Evolutionary conservation across 92 coral and sea anemone genomes (phyloP), one percentile per base, ranked within the genome.

Genomic region (Heliopora coerulea): DNA sequence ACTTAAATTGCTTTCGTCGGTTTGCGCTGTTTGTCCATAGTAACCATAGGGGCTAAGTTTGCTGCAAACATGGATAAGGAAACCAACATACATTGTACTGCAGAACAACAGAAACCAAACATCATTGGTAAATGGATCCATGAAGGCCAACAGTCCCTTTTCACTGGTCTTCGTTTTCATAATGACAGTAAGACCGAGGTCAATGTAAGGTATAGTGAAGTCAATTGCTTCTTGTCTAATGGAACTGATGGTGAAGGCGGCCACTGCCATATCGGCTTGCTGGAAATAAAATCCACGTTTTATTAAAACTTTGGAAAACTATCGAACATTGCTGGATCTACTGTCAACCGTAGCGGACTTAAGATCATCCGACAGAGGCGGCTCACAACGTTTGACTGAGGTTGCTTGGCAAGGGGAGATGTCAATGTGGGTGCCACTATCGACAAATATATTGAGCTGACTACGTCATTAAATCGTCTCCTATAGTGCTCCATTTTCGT

Each of bases 31-130:
- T 49, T 91, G 84, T 1, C 97, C 97, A 56, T 91, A 91, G 56
- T 81, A 91, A 1, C 97, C 97, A 31, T 75, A 89, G 0, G 97
- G 97, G 52, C 97, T 91, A 32, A 91, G 80, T 3, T 91, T 91
- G 65, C 97, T 89, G 79, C 87, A 89, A 18, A 89, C 68, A 88
- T 90, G 84, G 48, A 91, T 56, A 20, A 91, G 35, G 30, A 86
- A 73, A 6, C 91, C 96, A 0, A 91, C 88, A 20, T 81, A 62
- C 42, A 86, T 67, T 49, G 88, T 79, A 13, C 88, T 82, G 0
- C 83, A 54, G 15, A 84, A 89, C 17, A 85, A 86, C 50, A 82
- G 68, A 8, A 91, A 32, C 96, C 97, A 89, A 37, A 91, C 48
- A 29, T 85, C 84, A 12, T 56, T 50, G 12, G 86, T 78, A 39